Evolutionary conservation across 1,140 invertebrate genomes (phyloP), one percentile per base, ranked within the genome.

Genomic region (Drosophila arawakana): DNA sequence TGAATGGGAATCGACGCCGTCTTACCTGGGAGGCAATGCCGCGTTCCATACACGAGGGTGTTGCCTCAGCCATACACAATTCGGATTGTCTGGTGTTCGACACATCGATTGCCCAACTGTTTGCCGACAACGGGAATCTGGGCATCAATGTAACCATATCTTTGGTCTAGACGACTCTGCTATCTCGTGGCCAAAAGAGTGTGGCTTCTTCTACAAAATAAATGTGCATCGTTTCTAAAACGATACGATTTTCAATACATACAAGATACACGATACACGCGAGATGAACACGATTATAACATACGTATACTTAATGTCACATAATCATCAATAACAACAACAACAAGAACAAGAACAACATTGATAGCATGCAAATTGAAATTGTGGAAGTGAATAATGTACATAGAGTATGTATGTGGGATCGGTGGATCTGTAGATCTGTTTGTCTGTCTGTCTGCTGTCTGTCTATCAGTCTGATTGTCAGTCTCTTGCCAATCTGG

Each of bases 131-230:
- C 93, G 99, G 98, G 6, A 99, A 99, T 94, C 94, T 99, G 65
- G 99, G 98, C 77, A 99, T 99, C 80, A 99, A 99, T 94, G 99
- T 99, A 73, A 99, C 99, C 88, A 99, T 99, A 93, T 98, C 97
- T 69, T 96, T 97, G 94, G 96, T 96, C 93, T 96, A 92, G 77
- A 37, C 21, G 13, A 30, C 25, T 30, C 25, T 2, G 6, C 6
- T 30, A 2, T 30, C 25, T 30, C 6, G 25, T 30, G 10, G 3
- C 10, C 13, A 15, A 37, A 18, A 39, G 50, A 37, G 25, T 21
- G 25, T 43, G 59, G 60, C 35, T 55, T 18, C 8, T 62, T 44
- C 37, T 21, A 41, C 13, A 39, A 18, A 58, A 37, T 60, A 15
- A 9, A 43, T 58, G 73, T 82, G 71, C 66, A 74, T 74, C 72